Conservation (phyloP, 2,888 invertebrate genomes). For the Philhelius pedissequus region DNA sequence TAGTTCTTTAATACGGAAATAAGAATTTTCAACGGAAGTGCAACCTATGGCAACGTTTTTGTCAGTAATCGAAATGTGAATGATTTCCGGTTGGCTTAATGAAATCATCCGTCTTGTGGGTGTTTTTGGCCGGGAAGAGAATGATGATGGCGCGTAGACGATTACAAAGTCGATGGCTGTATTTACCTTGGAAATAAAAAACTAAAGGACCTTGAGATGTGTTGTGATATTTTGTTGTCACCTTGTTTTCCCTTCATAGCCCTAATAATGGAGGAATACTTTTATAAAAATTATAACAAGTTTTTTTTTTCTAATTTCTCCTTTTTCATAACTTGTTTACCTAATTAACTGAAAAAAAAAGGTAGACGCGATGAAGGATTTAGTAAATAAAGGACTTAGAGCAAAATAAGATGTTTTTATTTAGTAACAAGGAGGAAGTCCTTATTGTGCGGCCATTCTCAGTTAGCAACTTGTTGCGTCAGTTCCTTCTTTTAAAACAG, state of each 20-base stretch:
- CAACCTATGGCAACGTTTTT: slow-evolving; percentile 49
- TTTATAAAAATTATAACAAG: not conserved
- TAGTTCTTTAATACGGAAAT: slow-evolving; percentile 40
- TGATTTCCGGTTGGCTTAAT: slow-evolving; percentile 52
- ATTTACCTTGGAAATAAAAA: not conserved
- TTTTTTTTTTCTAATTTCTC: not conserved
- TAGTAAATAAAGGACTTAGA: not conserved
- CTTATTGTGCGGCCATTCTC: not conserved
- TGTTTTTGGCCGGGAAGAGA: not conserved
- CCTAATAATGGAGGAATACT: not conserved
- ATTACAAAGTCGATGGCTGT: no score
- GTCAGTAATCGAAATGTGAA: slow-evolving; percentile 65
- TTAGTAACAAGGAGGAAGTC: not conserved
- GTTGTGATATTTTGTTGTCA: not conserved
- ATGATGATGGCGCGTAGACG: not conserved
- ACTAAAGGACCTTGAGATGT: not conserved
- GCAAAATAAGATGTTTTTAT: not conserved
- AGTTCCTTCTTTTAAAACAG: not conserved
- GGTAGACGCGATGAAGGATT: not conserved
- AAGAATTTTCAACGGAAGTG: slow-evolving; percentile 56
- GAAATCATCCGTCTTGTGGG: slow-evolving; percentile 54
- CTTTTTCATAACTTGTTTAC: not conserved
- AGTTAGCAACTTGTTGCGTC: not conserved
- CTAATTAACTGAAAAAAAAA: not conserved
- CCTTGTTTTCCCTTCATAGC: not conserved